phyloP scores from a whole-genome alignment of 1,140 invertebrate genomes.

The Euborellia annulipes region DNA sequence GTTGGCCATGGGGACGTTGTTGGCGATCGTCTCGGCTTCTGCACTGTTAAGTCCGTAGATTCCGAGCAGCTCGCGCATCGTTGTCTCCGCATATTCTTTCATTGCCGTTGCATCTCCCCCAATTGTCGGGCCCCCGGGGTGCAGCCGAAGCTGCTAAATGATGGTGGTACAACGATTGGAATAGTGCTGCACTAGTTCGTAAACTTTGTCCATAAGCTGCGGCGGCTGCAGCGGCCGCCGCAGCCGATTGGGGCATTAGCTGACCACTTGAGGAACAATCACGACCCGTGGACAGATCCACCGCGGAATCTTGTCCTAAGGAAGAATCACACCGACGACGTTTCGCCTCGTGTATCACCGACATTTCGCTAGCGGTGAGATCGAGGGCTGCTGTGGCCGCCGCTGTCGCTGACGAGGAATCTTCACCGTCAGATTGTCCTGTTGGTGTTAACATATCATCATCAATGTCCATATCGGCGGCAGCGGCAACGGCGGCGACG shows the following conservation, averaged over 20 bases:
- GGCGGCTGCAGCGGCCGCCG: background rate
- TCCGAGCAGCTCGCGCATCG: conserved; percentile 40
- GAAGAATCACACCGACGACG: background rate
- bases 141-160: conserved; percentile 16
- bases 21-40: conserved; percentile 28
- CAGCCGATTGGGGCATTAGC: background rate
- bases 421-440: conserved; percentile 17
- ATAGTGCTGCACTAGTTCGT: conserved; percentile 4
- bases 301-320: background rate
- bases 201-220: conserved; percentile 3
- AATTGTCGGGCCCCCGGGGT: conserved; percentile 2
- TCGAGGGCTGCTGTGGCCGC: conserved; percentile 9
- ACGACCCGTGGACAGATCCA: background rate
- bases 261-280: background rate
- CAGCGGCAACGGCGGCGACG: background rate
- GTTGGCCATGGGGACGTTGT: conserved; percentile 26
- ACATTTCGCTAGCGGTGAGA: background rate
- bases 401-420: conserved; percentile 3
- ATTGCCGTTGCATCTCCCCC: conserved; percentile 25
- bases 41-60: conserved; percentile 34
- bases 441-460: conserved; percentile 9
- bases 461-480: conserved; percentile 8
- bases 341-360: background rate
- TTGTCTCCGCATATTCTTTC: conserved; percentile 39
- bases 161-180: conserved; percentile 10